phyloP scores from a whole-genome alignment of 2,113 vertebrate genomes.

The Grus americana region DNA sequence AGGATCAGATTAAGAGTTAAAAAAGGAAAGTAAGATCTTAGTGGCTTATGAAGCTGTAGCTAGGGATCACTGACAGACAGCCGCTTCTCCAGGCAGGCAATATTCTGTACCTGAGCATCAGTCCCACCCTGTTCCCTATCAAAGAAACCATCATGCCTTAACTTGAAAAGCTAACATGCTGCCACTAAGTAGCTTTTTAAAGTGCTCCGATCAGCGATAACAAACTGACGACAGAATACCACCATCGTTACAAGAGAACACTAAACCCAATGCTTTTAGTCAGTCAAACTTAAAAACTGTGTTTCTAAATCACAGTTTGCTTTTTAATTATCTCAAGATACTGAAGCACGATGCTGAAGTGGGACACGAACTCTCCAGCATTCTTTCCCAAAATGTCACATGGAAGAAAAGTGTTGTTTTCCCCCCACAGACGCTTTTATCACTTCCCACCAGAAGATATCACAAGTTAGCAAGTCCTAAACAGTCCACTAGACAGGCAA shows the following conservation, averaged over 20 bases:
- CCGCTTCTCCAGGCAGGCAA: not conserved
- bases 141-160: rapidly evolving
- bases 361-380: not conserved
- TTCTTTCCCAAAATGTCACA: not conserved
- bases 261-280: rapidly evolving
- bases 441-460: not conserved
- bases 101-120: rapidly evolving
- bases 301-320: not conserved
- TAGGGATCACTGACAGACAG: not conserved
- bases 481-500: not conserved
- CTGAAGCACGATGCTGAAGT: rapidly evolving
- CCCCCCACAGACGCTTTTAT: not conserved
- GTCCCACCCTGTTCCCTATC: rapidly evolving
- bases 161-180: rapidly evolving
- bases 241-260: rapidly evolving
- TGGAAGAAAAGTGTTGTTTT: not conserved
- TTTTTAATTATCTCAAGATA: not conserved
- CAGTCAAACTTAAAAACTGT: rapidly evolving
- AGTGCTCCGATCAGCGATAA: rapidly evolving
- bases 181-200: rapidly evolving
- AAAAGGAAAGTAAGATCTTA: constrained; percentile 14
- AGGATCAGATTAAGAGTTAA: constrained; percentile 47
- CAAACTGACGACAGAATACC: not conserved
- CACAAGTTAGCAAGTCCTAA: not conserved
- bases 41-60: not conserved